Percentiles rank a stretch among this genome's conserved stretches.
phyloP scores from a whole-genome alignment of 2,797 vertebrate species.

The Odontamblyopus lacepedii region DNA sequence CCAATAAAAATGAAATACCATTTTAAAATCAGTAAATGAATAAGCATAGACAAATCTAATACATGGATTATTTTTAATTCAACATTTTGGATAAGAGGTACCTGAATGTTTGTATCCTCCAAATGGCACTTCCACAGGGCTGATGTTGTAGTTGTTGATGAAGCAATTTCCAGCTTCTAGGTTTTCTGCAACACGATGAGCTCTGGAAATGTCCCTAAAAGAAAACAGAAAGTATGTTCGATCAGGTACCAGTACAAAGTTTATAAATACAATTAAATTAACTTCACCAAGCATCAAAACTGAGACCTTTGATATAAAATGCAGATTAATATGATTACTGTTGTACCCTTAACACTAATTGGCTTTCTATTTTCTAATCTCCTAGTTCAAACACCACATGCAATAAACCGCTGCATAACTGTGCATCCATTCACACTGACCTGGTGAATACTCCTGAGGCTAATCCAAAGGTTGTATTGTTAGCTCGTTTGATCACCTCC shows the following conservation, averaged over 20 bases:
- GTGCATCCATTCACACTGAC: conserved; percentile 59
- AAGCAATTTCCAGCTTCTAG: conserved; percentile 93
- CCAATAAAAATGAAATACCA: no score
- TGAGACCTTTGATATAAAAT: no score
- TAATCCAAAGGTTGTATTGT: conserved; percentile 87
- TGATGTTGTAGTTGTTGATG: conserved; percentile 96
- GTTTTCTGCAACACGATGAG: conserved; percentile 88
- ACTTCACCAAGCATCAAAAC: no score
- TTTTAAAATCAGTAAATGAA: no score
- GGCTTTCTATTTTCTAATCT: background rate
- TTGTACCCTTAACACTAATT: no score
- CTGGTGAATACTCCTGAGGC: conserved; percentile 97
- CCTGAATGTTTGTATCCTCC: conserved; percentile 97
- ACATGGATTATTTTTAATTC: no score
- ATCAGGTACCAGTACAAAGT: no score
- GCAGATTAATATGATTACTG: no score
- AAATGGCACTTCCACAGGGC: conserved; percentile 89
- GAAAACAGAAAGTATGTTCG: background rate
- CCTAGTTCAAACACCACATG: background rate
- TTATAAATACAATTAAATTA: no score
- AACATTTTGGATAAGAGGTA: conserved; percentile 43
- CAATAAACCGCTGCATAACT: conserved; percentile 1
- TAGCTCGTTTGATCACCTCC: conserved; percentile 89
- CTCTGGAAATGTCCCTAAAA: conserved; percentile 88
- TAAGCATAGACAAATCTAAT: no score